A percentile compares a stretch with the other conserved stretches of the same genome.
phyloP scores from a whole-genome alignment of 2,113 vertebrate species.

The Vulpes vulpes region DNA sequence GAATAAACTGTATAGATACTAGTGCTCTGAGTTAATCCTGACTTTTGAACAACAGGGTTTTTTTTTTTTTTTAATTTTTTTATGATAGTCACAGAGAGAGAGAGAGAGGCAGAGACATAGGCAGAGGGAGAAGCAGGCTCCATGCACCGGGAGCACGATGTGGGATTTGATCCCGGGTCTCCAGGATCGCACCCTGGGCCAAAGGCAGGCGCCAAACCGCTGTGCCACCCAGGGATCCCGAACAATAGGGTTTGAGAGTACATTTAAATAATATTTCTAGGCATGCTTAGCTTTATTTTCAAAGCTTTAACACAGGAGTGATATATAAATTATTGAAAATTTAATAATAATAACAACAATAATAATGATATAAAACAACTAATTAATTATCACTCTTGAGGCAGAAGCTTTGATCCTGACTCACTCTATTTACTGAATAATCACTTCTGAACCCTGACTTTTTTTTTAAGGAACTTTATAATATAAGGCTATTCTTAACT shows the following conservation, averaged over 20 bases:
- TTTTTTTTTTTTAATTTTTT: too few species aligned
- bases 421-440: neutral
- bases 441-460: neutral
- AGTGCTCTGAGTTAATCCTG: neutral
- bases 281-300: neutral
- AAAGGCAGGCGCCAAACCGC: too few species aligned
- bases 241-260: neutral
- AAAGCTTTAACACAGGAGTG: neutral
- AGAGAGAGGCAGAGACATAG: too few species aligned
- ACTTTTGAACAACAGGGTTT: neutral
- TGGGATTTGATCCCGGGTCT: too few species aligned
- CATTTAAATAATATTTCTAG: neutral
- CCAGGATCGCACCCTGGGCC: too few species aligned
- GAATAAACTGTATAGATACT: neutral
- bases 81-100: too few species aligned
- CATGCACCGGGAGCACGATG: too few species aligned
- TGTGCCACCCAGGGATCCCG: too few species aligned
- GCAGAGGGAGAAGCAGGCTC: too few species aligned
- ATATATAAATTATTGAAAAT: neutral
- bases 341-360: neutral
- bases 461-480: neutral
- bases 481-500: neutral
- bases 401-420: neutral
- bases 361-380: neutral
- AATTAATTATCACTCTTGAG: neutral